Base-by-base conservation (phyloP, 1,140 invertebrate species). In the Drosophila virilis region DNA sequence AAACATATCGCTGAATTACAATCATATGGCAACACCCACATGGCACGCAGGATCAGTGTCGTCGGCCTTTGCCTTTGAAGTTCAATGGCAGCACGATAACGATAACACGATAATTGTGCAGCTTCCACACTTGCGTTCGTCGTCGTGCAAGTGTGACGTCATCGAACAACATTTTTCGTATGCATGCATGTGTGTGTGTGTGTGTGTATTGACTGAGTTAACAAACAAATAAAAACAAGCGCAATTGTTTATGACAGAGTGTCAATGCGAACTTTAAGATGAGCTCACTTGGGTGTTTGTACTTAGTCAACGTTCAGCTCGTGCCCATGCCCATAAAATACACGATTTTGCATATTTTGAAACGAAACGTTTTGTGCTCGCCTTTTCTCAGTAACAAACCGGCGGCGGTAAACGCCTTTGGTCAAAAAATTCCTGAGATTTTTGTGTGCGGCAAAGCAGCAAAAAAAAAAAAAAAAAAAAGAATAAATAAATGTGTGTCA, bases 401-500 rank as follows among this genome's bases (percentile, higher is more conserved):
- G 42, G 8, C 10, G 6, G 12, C 38, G 38, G 9, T 12, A 42
- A 38, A 57, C 57, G 60, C 40, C 12, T 43, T 77, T 55, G 9
- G 17, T 40, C 50, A 12, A 9, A 37, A 64, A 55, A 55, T 69
- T 74, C 42, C 35, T 74, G 42, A 45, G 33, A 67, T 66, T 67
- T 45, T 60, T 70, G 17, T 69, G 67, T 57, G 76, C 33, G 17
- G 17, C 74, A 52, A 22, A 22, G 22, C 22, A 22, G 28, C 33
- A 7, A 13, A 13, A 42, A 42, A 6, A 42, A 13, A 6, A 40
- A 35, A 55, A 17, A 1, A 17, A 17, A 13, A 6, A 40, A 35
- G 51, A 17, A 1, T 1, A 17, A 17, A 17, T 17, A 17, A 58
- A 58, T 80, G 65, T 85, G 78, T 86, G 81, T 84, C 81, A 80